Evolutionary conservation across 2,113 vertebrate genomes (phyloP).

Genomic region (Grammomys surdaster): DNA sequence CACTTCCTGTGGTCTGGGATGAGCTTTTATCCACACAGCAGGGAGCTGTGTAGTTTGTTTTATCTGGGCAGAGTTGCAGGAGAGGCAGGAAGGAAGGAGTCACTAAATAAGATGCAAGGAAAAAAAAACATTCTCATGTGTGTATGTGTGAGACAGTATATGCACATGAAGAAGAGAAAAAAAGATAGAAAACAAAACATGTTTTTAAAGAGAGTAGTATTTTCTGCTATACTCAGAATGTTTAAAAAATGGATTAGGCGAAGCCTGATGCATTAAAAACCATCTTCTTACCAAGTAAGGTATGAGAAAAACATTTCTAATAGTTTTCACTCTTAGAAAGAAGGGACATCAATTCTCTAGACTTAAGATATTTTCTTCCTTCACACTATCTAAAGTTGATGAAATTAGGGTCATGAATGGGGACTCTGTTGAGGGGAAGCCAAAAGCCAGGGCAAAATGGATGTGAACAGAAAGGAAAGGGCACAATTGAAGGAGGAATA

Average conservation of each 20-base stretch:
- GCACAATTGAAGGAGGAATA: background rate
- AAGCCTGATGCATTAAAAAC: background rate
- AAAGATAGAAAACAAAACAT: background rate
- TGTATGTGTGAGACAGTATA: too few species aligned
- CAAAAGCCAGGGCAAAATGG: background rate
- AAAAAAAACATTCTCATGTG: background rate
- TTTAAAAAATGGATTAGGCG: background rate
- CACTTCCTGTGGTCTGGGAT: conserved; percentile 22
- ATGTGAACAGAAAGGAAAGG: background rate
- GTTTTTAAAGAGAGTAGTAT: background rate
- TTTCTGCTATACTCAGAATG: conserved; percentile 15
- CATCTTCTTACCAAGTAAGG: conserved; percentile 42
- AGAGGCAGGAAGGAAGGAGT: background rate
- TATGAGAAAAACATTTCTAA: background rate
- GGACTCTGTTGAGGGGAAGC: background rate
- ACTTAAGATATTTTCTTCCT: background rate
- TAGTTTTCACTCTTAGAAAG: conserved; percentile 22
- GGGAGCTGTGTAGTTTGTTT: background rate
- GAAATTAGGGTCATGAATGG: background rate
- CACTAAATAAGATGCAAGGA: background rate
- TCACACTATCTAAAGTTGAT: background rate
- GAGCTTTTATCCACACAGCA: background rate
- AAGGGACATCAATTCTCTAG: background rate
- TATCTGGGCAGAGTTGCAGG: conserved; percentile 1
- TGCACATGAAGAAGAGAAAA: background rate